Percentiles rank a stretch among this genome's conserved stretches.
Evolutionary conservation across 2,888 invertebrate species (phyloP).

Genomic region (Cynaeus angustus): DNA sequence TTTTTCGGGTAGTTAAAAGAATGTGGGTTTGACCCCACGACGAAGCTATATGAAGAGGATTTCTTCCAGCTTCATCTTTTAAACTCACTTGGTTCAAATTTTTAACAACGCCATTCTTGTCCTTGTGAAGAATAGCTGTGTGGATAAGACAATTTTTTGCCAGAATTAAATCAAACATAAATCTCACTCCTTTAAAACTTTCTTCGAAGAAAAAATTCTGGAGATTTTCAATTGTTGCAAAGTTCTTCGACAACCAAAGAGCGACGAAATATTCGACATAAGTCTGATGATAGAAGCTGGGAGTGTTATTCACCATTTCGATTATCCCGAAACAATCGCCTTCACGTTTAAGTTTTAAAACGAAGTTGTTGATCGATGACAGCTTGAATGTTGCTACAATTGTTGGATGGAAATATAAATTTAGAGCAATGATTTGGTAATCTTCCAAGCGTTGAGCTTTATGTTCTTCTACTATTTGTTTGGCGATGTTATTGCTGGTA

Average conservation of each 20-base stretch:
- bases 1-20: neutral
- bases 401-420: neutral
- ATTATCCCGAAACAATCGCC: slow-evolving; percentile 9
- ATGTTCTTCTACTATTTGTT: neutral
- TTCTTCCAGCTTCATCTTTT: slow-evolving; percentile 9
- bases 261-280: slow-evolving; percentile 12
- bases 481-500: neutral
- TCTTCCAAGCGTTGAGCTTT: neutral
- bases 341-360: neutral
- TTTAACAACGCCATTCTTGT: neutral
- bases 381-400: slow-evolving; percentile 6
- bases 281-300: neutral
- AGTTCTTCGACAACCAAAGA: slow-evolving; percentile 2
- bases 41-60: slow-evolving; percentile 1
- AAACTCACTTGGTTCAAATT: neutral
- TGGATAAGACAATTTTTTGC: neutral
- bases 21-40: slow-evolving; percentile 8
- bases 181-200: slow-evolving; percentile 1
- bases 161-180: slow-evolving; percentile 1
- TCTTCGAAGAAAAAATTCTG: neutral
- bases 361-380: neutral
- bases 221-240: neutral
- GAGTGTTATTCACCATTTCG: neutral
- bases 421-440: neutral
- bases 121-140: neutral